phyloP scores from a whole-genome alignment of 2,113 vertebrate genomes.

The Clinocottus analis region DNA sequence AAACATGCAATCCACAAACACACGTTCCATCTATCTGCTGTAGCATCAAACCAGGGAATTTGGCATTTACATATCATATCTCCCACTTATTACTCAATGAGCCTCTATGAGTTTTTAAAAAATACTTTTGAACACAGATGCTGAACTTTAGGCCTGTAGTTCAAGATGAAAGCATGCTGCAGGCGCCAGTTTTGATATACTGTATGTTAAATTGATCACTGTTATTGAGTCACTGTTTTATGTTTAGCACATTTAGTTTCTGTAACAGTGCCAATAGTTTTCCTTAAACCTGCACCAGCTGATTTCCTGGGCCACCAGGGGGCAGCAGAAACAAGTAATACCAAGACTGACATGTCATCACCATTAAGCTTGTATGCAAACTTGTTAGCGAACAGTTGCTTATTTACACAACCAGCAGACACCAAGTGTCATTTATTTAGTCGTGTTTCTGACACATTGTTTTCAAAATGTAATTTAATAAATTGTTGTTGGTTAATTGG shows the following conservation, averaged over 20 bases:
- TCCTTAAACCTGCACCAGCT: neutral
- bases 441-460: neutral
- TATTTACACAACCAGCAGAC: neutral
- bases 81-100: slow-evolving; percentile 4
- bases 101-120: slow-evolving; percentile 9
- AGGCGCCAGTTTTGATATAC: neutral
- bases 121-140: neutral
- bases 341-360: neutral
- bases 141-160: neutral
- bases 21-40: neutral
- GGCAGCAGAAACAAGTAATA: neutral
- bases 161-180: neutral
- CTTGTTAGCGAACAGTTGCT: neutral
- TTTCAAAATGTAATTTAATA: neutral
- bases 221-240: neutral
- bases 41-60: slow-evolving; percentile 23
- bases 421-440: neutral
- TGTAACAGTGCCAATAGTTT: neutral
- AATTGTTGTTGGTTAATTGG: neutral
- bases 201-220: neutral
- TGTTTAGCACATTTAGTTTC: neutral
- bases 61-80: slow-evolving; percentile 3
- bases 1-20: slow-evolving; percentile 14
- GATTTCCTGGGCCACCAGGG: neutral
- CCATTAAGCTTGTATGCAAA: neutral